Percentiles rank a stretch among this genome's conserved stretches.
phyloP scores from a whole-genome alignment of 2,888 invertebrate species.

The Laothoe populi region DNA sequence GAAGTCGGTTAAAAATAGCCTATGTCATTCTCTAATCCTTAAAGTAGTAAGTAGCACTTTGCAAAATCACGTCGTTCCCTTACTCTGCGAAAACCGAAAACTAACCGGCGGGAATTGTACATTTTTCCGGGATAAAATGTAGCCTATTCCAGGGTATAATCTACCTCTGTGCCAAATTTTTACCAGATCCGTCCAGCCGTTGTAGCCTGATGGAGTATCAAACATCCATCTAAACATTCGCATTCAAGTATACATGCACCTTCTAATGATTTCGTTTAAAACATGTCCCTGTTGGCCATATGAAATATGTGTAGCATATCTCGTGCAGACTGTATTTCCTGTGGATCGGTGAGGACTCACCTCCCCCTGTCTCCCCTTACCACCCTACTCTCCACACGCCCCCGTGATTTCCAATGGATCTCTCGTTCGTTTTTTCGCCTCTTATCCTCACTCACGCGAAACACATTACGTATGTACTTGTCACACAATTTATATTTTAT shows the following conservation, averaged over 20 bases:
- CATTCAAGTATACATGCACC: background rate
- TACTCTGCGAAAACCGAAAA: too few relatives aligned
- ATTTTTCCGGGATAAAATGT: too few relatives aligned
- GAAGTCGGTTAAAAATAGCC: too few relatives aligned
- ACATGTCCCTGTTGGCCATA: slow-evolving; percentile 34
- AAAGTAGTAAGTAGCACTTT: too few relatives aligned
- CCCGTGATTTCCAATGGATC: slow-evolving; percentile 65
- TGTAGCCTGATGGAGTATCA: too few relatives aligned
- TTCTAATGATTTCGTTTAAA: slow-evolving; percentile 32
- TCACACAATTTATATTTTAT: slow-evolving; percentile 37
- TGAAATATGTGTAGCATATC: slow-evolving; percentile 57
- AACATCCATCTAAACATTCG: too few relatives aligned
- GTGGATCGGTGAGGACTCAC: slow-evolving; percentile 16
- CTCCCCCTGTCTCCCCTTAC: slow-evolving; percentile 38
- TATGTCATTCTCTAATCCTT: too few relatives aligned
- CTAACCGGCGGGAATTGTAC: too few relatives aligned
- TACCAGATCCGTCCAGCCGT: too few relatives aligned
- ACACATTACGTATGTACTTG: slow-evolving; percentile 60
- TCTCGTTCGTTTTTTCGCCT: slow-evolving; percentile 57
- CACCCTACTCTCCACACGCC: slow-evolving; percentile 34
- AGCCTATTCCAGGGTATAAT: too few relatives aligned
- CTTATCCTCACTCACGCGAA: slow-evolving; percentile 63
- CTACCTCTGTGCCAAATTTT: too few relatives aligned
- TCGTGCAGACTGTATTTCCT: slow-evolving; percentile 60
- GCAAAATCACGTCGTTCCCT: too few relatives aligned